phyloP scores from a whole-genome alignment of 2,888 invertebrate genomes.

The Hydropsyche betteni region DNA sequence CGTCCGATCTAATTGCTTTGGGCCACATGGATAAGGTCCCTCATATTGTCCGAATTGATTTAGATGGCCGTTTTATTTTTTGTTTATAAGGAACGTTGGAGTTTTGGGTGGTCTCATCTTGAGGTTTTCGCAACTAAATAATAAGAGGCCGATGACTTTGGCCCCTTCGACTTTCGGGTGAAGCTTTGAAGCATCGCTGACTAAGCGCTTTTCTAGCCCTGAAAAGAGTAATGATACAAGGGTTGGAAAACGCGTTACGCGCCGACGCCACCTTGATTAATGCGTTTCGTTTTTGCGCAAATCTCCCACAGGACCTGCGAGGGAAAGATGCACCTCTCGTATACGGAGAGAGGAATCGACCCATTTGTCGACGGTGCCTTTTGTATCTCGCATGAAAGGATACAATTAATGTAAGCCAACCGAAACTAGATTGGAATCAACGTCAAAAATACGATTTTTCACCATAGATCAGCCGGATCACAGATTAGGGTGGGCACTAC shows the following conservation, averaged over 20 bases:
- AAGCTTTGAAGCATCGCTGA: background rate
- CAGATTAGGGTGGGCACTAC: background rate
- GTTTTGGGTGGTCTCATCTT: background rate
- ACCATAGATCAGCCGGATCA: no score
- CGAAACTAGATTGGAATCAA: constrained; percentile 9
- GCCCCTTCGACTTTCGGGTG: background rate
- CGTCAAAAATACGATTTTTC: no score
- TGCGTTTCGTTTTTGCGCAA: constrained; percentile 36
- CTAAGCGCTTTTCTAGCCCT: no score
- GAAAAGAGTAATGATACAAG: constrained; percentile 46
- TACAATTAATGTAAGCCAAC: no score
- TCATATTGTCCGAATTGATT: background rate
- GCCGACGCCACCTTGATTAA: constrained; percentile 45
- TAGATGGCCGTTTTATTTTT: background rate
- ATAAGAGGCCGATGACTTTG: background rate
- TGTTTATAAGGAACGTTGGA: no score
- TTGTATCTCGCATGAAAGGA: no score
- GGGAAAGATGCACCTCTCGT: background rate
- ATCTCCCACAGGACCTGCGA: background rate
- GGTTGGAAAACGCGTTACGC: constrained; percentile 42
- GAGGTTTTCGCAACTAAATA: background rate
- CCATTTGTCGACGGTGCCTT: no score
- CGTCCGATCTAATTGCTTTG: no score
- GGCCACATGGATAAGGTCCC: no score
- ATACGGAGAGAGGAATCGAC: no score